Percentiles rank a stretch among this genome's conserved stretches.
Conservation (phyloP, 2,113 vertebrate species). For the Potamarius usumacintae region DNA sequence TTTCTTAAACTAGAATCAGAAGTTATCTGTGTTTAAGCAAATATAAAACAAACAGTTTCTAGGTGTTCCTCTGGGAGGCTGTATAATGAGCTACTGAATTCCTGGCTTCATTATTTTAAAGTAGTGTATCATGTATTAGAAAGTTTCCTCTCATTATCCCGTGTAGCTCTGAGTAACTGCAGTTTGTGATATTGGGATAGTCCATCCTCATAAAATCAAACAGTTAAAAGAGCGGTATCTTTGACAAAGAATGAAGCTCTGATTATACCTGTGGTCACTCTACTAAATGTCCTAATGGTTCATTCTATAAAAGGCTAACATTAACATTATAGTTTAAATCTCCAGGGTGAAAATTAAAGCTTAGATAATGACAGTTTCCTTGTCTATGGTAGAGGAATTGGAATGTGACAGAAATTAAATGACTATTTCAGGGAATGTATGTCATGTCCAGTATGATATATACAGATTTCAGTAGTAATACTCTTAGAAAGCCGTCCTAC, state of each 20-base stretch:
- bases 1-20: background rate
- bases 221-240: slow-evolving; percentile 51
- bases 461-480: slow-evolving; percentile 24
- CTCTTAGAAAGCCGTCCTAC: background rate
- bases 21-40: background rate
- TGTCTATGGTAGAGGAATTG: slow-evolving; percentile 55
- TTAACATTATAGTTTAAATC: slow-evolving; percentile 62
- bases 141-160: slow-evolving; percentile 44
- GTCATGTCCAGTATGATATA: slow-evolving; percentile 1
- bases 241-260: slow-evolving; percentile 58
- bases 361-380: slow-evolving; percentile 61
- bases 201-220: slow-evolving; percentile 48
- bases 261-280: slow-evolving; percentile 46
- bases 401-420: slow-evolving; percentile 42
- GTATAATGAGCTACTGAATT: background rate
- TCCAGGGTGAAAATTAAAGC: slow-evolving; percentile 62
- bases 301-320: slow-evolving; percentile 66
- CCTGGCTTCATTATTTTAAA: slow-evolving; percentile 12
- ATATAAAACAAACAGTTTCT: background rate
- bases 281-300: slow-evolving; percentile 60
- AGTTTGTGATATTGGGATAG: slow-evolving; percentile 43
- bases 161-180: slow-evolving; percentile 50
- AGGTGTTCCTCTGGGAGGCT: background rate
- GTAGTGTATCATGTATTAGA: slow-evolving; percentile 44
- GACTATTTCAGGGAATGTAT: background rate